phyloP scores from a whole-genome alignment of 2,888 invertebrate genomes.

The Drosophila formosana region DNA sequence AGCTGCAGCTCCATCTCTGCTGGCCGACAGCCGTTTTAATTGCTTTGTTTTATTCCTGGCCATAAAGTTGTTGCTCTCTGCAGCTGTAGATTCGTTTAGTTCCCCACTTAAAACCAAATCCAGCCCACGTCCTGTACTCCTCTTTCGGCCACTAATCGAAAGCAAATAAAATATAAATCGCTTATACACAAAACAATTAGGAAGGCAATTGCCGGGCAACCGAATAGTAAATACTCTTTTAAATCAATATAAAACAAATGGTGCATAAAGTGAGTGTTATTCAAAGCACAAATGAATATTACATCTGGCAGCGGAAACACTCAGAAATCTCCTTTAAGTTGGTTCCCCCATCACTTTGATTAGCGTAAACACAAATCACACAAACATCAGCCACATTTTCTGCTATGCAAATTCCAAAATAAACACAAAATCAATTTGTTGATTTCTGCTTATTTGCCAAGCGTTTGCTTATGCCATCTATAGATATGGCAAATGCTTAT shows the following conservation, averaged over 20 bases:
- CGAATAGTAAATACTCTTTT: neutral
- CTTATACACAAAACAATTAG: neutral
- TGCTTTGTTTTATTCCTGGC: constrained; percentile 70
- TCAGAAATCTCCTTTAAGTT: constrained; percentile 8
- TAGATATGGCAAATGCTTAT: constrained; percentile 21
- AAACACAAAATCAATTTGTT: constrained; percentile 58
- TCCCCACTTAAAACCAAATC: constrained; percentile 12
- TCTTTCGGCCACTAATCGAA: neutral
- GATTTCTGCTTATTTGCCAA: constrained; percentile 44
- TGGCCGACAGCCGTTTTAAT: constrained; percentile 66
- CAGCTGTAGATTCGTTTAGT: constrained; percentile 29
- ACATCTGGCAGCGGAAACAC: neutral
- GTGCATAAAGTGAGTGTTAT: neutral
- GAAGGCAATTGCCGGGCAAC: too few relatives aligned
- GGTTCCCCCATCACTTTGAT: constrained; percentile 21
- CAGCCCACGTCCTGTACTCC: neutral
- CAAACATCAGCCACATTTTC: constrained; percentile 54
- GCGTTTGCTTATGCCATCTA: constrained; percentile 14
- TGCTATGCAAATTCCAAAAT: constrained; percentile 57
- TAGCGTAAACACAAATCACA: constrained; percentile 40
- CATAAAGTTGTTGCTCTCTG: constrained; percentile 47
- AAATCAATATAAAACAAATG: neutral
- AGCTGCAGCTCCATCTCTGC: constrained; percentile 30
- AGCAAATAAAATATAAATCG: constrained; percentile 31
- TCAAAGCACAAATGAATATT: neutral